Conservation (phyloP, 2,888 invertebrate genomes). For the Rhogogaster chlorosoma region DNA sequence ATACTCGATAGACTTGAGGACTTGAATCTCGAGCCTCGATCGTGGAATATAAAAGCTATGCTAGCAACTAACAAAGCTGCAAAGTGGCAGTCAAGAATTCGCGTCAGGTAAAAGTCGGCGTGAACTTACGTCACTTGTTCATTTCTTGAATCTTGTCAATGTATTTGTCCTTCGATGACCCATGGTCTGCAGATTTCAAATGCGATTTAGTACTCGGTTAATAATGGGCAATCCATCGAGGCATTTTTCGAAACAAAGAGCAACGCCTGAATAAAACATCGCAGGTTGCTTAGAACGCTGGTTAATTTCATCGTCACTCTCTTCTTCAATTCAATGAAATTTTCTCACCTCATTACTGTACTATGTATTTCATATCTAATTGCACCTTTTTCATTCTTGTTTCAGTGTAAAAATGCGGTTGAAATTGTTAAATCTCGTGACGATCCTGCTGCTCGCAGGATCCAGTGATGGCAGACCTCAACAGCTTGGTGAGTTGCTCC, state of each 20-base stretch:
- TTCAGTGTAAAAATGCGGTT: conserved; percentile 74
- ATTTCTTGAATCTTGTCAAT: conserved; percentile 29
- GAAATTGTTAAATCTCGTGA: conserved; percentile 65
- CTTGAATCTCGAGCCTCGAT: conserved; percentile 15
- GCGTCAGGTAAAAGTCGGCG: conserved; percentile 54
- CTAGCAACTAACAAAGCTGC: not conserved
- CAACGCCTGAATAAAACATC: conserved; percentile 10
- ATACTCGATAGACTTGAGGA: conserved; percentile 4
- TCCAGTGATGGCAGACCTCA: conserved; percentile 71
- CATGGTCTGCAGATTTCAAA: conserved; percentile 6
- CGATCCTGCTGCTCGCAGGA: conserved; percentile 69
- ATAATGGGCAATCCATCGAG: conserved; percentile 35
- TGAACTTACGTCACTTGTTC: conserved; percentile 49
- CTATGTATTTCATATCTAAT: not conserved
- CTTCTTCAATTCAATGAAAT: not conserved
- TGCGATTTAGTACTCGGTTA: conserved; percentile 2
- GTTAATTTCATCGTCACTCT: not conserved
- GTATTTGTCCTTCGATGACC: conserved; percentile 24
- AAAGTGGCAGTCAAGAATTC: conserved; percentile 66
- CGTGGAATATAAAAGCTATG: conserved; percentile 1
- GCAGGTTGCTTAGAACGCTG: not conserved
- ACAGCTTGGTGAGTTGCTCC: conserved; percentile 67
- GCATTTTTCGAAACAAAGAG: conserved; percentile 6
- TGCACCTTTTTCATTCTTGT: conserved; percentile 58
- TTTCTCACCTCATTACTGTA: not conserved